Percentiles rank a stretch among this genome's conserved stretches.
These are phyloP conservation scores for Oncopeltus fasciatus DNA, from an alignment of 1,140 invertebrate species.

Conservation along the genomic window DNA sequence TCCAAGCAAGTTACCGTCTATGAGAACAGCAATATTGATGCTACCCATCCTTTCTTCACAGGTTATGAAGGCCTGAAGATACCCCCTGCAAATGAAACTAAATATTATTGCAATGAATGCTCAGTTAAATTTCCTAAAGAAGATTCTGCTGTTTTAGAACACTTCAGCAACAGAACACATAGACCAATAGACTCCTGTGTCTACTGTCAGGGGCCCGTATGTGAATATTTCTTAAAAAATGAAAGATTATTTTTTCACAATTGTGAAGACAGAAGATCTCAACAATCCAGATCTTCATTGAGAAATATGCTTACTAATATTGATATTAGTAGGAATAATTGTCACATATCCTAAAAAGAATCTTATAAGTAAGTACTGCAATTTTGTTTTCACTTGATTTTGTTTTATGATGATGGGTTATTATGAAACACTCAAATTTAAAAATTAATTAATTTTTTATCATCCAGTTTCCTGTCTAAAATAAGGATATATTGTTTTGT, in stretches of 20 bases:
- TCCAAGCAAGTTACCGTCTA: too few relatives aligned
- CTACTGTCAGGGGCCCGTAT: constrained; percentile 16
- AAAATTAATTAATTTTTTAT: too few relatives aligned
- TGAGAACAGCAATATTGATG: constrained; percentile 5
- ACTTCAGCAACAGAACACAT: constrained; percentile 11
- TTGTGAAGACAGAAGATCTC: not conserved
- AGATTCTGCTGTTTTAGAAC: not conserved
- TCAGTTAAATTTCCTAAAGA: constrained; percentile 1
- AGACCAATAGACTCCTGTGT: constrained; percentile 13
- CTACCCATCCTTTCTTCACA: constrained; percentile 14
- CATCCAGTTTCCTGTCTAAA: too few relatives aligned
- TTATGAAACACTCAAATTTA: too few relatives aligned
- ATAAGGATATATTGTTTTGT: too few relatives aligned
- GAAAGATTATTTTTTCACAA: constrained; percentile 10
- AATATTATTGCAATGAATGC: constrained; percentile 13
- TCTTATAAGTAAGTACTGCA: too few relatives aligned
- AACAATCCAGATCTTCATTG: not conserved
- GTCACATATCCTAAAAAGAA: too few relatives aligned
- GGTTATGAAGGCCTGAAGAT: not conserved
- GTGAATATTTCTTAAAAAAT: constrained; percentile 11
- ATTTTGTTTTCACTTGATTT: too few relatives aligned
- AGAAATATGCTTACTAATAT: not conserved
- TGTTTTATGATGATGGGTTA: too few relatives aligned
- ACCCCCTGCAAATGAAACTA: constrained; percentile 3
- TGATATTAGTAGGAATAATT: not conserved